Percentiles rank a stretch among this genome's conserved stretches.
Conservation (phyloP, 2,113 vertebrate species). For the Trinectes maculatus region DNA sequence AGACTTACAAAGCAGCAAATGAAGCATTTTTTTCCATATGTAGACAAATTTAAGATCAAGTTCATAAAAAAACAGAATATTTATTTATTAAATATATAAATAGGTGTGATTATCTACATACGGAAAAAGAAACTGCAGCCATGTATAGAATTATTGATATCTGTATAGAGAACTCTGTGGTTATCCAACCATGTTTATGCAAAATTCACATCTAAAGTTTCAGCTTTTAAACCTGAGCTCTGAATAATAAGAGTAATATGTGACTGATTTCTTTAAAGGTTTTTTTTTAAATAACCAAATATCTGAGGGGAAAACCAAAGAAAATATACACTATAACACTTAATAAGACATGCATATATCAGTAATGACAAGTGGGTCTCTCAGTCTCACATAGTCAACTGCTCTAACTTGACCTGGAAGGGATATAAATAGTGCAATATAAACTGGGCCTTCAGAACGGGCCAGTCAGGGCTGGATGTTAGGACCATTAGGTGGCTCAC, state of each 20-base stretch:
- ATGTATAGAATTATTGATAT: not conserved
- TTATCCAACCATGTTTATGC: constrained; percentile 23
- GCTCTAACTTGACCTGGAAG: constrained; percentile 54
- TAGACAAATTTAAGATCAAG: constrained; percentile 20
- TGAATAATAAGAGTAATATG: constrained; percentile 1
- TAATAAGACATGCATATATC: constrained; percentile 39
- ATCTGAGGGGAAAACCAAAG: not conserved
- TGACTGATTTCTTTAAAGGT: constrained; percentile 1
- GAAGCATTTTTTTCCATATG: constrained; percentile 23
- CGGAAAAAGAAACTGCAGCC: not conserved
- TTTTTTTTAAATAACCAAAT: constrained; percentile 7
- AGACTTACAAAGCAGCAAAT: constrained; percentile 68
- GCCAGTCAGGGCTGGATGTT: constrained; percentile 22
- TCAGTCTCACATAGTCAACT: constrained; percentile 35
- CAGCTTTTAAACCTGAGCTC: not conserved
- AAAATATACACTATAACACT: constrained; percentile 22
- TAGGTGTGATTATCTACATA: not conserved
- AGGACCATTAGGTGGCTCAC: constrained; percentile 23
- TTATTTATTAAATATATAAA: not conserved
- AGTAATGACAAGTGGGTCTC: constrained; percentile 25
- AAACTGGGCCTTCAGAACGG: constrained; percentile 49
- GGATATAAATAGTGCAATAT: constrained; percentile 74
- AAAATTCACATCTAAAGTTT: constrained; percentile 23
- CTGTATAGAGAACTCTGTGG: not conserved
- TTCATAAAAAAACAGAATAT: not conserved